Conservation (phyloP, 2,113 vertebrate genomes). For the Gymnogyps californianus region DNA sequence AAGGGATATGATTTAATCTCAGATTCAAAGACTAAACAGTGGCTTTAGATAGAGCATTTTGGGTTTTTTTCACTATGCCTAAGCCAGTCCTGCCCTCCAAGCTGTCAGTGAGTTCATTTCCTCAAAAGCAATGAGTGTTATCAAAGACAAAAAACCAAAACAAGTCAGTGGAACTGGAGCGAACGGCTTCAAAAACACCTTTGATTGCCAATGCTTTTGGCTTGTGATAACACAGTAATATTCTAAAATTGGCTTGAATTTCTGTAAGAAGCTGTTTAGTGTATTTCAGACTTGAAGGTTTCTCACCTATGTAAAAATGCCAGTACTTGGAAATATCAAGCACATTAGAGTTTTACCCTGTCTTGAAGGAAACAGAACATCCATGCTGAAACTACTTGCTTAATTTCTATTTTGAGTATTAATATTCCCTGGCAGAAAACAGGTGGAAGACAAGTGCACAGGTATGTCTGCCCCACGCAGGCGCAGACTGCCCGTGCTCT, state of each 20-base stretch:
- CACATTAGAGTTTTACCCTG: neutral
- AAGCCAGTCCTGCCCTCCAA: slow-evolving; percentile 26
- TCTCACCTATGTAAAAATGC: neutral
- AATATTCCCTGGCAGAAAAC: neutral
- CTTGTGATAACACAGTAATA: neutral
- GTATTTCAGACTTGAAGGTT: neutral
- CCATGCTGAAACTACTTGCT: neutral
- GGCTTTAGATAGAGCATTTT: neutral
- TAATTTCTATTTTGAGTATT: neutral
- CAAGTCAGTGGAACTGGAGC: neutral
- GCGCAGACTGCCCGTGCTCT: fast-evolving
- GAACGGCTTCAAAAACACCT: slow-evolving; percentile 14
- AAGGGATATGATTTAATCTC: neutral
- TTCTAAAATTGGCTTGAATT: neutral
- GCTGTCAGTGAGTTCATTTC: slow-evolving; percentile 1
- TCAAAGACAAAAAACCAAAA: neutral
- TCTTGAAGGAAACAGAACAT: neutral
- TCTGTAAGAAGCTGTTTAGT: neutral
- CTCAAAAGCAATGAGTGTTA: slow-evolving; percentile 12
- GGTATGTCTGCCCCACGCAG: fast-evolving
- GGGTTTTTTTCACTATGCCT: neutral
- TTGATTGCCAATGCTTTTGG: slow-evolving; percentile 39
- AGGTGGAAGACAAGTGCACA: neutral
- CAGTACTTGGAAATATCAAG: neutral
- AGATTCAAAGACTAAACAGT: neutral